Evolutionary conservation across 92 coral and sea anemone genomes (phyloP), one percentile per base, ranked within the genome.

Genomic region (Epizoanthus fatuus): DNA sequence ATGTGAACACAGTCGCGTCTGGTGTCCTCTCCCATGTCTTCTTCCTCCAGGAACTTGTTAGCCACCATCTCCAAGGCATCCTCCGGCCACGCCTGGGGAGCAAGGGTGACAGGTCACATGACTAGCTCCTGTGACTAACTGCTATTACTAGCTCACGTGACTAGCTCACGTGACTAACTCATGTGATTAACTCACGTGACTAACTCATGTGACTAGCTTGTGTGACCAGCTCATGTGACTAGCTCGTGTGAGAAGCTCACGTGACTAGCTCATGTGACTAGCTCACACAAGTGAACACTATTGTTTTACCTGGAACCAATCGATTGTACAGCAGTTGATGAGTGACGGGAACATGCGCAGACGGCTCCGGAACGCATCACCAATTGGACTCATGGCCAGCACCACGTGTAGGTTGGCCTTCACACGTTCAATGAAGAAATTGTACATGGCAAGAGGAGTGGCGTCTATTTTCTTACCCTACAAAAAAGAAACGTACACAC

Each of bases 51-150:
- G 86, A 97, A 97, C 77, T 97, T 97, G 74, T 97, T 95, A 11
- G 99, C 99, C 20, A 97, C 99, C 99, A 97, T 97, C 84, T 97
- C 99, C 14, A 97, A 81, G 17, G 99, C 99, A 66, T 97, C 99
- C 75, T 97, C 98, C 4, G 99, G 99, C 99, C 99, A 97, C 17
- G 99, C 99, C 99, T 97, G 56, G 14, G n/a, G 51, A 37, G 5
- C 40, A 19, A 4, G 25, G 1, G 4, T 22, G 25, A 22, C 25
- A 22, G 25, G 25, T 22, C 25, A 22, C 25, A 22, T 22, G 35
- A 29, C 35, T 29, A 29, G 35, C 35, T 29, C 35, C 35, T 29
- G 35, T 29, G 35, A 29, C 35, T 29, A 29, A 29, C 35, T 29
- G 35, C 35, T 29, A 42, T 42, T 4, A 44, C 47, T 44, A 44